Evolutionary conservation across 1,140 invertebrate species (phyloP).

Genomic region (Drosophila kepulauana): DNA sequence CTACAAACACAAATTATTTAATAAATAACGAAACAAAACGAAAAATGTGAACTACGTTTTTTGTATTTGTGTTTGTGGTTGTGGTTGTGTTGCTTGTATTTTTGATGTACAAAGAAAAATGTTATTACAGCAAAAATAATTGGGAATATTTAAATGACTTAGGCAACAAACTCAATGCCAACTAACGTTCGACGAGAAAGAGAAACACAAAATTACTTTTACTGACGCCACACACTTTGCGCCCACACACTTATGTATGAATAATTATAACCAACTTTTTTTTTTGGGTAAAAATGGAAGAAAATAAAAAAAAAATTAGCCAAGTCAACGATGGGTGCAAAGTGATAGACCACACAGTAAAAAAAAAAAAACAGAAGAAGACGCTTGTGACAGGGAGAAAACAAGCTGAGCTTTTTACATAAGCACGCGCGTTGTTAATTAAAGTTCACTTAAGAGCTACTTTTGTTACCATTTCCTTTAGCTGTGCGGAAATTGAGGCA

Average conservation of each 20-base stretch:
- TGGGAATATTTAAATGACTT: slow-evolving; percentile 22
- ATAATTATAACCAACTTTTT: background rate
- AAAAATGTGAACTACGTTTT: slow-evolving; percentile 25
- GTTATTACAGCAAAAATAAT: slow-evolving; percentile 13
- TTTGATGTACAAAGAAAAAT: slow-evolving; percentile 17
- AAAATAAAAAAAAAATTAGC: slow-evolving; percentile 8
- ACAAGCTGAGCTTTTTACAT: too few relatives aligned
- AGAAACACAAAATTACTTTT: slow-evolving; percentile 58
- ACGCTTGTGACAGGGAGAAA: background rate
- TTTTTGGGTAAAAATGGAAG: background rate
- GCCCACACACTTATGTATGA: slow-evolving; percentile 27
- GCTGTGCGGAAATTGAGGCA: too few relatives aligned
- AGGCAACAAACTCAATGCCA: slow-evolving; percentile 49
- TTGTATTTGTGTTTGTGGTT: slow-evolving; percentile 22
- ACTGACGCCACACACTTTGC: slow-evolving; percentile 19
- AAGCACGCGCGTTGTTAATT: too few relatives aligned
- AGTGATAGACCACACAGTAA: slow-evolving; percentile 1
- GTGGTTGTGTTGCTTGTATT: slow-evolving; percentile 1
- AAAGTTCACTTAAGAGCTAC: too few relatives aligned
- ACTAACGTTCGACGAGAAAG: slow-evolving; percentile 34
- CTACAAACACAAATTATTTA: slow-evolving; percentile 26
- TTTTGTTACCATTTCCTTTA: too few relatives aligned
- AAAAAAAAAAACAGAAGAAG: background rate
- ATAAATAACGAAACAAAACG: slow-evolving; percentile 27
- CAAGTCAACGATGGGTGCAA: slow-evolving; percentile 8